Evolutionary conservation across 1,140 invertebrate species (phyloP).

Genomic region (Drosophila sucinea): DNA sequence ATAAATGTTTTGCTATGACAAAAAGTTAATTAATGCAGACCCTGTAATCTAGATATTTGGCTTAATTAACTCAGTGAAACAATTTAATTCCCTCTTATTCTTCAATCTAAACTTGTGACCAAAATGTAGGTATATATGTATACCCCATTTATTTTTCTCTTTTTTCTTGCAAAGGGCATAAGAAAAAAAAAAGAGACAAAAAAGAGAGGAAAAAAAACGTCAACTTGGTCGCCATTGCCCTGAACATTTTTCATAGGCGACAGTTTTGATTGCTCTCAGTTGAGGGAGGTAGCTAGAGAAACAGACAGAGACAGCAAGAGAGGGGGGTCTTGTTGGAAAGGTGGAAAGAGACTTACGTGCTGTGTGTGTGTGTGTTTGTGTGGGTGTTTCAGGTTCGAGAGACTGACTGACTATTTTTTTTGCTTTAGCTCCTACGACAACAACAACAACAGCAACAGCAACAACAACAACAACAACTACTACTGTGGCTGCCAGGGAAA

Average conservation of each 20-base stretch:
- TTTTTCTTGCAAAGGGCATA: slow-evolving; percentile 21
- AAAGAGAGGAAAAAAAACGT: neutral
- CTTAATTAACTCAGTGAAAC: too few species aligned
- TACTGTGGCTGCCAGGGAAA: neutral
- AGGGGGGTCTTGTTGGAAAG: slow-evolving; percentile 8
- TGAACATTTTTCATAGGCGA: slow-evolving; percentile 77
- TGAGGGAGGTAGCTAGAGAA: slow-evolving; percentile 9
- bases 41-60: too few species aligned
- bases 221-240: slow-evolving; percentile 65
- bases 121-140: slow-evolving; percentile 19
- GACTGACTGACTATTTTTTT: neutral
- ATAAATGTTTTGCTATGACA: too few species aligned
- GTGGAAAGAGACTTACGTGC: slow-evolving; percentile 23
- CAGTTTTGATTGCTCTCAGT: slow-evolving; percentile 72
- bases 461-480: neutral
- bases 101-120: neutral
- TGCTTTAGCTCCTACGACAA: slow-evolving; percentile 4
- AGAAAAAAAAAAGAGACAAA: neutral
- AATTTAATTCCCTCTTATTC: neutral
- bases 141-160: slow-evolving; percentile 16
- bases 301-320: neutral
- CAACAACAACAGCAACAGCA: neutral
- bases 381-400: slow-evolving; percentile 21
- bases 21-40: too few species aligned
- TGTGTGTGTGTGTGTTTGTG: slow-evolving; percentile 17